These are phyloP conservation scores for Nasua narica DNA, from an alignment of 2,797 vertebrate species.

Conservation along the genomic window DNA sequence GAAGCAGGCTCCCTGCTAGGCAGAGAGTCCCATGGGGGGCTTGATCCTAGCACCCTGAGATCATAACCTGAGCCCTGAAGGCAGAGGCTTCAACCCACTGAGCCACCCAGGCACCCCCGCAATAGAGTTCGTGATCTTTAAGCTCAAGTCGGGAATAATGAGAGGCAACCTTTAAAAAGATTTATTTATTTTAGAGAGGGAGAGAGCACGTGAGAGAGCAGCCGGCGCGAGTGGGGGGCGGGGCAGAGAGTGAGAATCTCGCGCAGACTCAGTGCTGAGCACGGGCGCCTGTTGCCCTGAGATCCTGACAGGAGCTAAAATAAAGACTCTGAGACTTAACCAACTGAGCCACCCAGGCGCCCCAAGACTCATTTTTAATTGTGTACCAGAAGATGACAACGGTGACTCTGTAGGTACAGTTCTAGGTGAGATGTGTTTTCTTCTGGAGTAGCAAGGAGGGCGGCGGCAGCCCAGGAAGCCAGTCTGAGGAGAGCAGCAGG, in stretches of 20 bases:
- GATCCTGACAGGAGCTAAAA: not conserved
- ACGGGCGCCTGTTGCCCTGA: not conserved
- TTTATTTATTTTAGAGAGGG: not conserved
- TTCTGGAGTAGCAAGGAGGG: not conserved
- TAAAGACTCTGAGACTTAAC: not conserved
- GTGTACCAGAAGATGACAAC: not conserved
- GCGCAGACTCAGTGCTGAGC: not conserved
- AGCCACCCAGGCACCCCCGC: no score
- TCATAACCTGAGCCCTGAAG: no score
- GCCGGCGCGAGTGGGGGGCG: not conserved
- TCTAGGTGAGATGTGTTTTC: not conserved
- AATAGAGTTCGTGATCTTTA: not conserved
- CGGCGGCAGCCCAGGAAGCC: not conserved
- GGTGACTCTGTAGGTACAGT: not conserved
- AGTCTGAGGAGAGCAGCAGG: not conserved
- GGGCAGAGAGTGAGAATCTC: not conserved
- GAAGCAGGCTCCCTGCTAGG: no score
- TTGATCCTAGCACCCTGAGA: no score
- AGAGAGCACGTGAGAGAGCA: not conserved
- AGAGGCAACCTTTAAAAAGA: not conserved
- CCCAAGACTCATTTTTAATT: not conserved
- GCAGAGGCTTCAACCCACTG: no score
- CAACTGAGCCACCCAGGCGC: not conserved
- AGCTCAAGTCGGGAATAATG: not conserved
- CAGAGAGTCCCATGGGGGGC: no score